Base-by-base conservation (phyloP, 2,113 vertebrate species). In the Thamnaconus septentrionalis region DNA sequence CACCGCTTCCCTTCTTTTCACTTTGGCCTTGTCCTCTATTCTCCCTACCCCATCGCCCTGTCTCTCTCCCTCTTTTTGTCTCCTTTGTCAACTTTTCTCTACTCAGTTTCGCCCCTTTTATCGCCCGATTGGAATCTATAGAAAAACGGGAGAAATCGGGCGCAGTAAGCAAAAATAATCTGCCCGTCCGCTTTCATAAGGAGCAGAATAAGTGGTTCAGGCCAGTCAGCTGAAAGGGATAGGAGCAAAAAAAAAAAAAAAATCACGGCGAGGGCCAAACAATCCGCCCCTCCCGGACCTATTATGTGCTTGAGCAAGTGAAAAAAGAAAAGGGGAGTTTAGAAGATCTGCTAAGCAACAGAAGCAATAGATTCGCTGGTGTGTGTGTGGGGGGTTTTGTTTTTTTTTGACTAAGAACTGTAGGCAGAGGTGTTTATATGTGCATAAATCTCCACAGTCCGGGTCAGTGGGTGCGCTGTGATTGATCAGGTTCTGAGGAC, bases 141-240 rank as follows among this genome's bases (percentile, higher is more conserved):
- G 60, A 70, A 74, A 82, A 56, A 64, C 73, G 41, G 31, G 78
- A 69, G 85, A 79, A 76, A 79, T 75, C 66, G 78, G 80, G 64
- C 71, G 71, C 61, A 53, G 74, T 82, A 75, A 69, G 65, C 68
- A 82, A 85, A 31, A 85, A 82, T 76, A 85, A 78, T 81, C 72
- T 74, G 67, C 73, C 18, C 50, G 55, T 79, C 73, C 57, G 64
- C 40, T 8, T 51, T 77, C 63, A 73, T 78, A 79, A 77, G 73
- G 69, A 81, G 72, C 11, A 31, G 75, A 83, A 81, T 73, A 83
- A 81, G 69, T 52, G 67, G 67, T 60, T 50, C 40, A 12, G 66
- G 56, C 50, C 68, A 18, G 71, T 83, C 80, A 77, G 74, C 79
- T 85, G 83, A 85, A 73, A 79, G 47, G 54, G 66, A 79, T 64